phyloP scores from a whole-genome alignment of 2,797 vertebrate species.

The Crenuchus spilurus region DNA sequence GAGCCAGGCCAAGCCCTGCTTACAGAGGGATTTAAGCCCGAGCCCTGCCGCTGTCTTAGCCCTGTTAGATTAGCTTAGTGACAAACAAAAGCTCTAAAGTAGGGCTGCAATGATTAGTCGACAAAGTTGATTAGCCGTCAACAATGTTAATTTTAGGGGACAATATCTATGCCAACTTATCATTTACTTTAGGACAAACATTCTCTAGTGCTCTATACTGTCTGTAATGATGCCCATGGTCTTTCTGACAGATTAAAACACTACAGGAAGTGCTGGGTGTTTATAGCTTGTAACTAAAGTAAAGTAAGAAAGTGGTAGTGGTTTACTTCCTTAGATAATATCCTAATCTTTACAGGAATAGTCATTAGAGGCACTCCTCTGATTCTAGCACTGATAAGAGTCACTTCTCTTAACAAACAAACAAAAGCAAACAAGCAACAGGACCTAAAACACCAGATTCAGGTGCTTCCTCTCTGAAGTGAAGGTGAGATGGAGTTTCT shows the following conservation, averaged over 20 bases:
- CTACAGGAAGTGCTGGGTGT: no score
- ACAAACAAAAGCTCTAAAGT: conserved; percentile 13
- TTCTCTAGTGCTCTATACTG: no score
- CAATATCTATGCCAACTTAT: no score
- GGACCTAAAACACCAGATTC: not conserved
- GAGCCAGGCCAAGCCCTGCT: conserved; percentile 60
- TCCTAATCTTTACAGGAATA: no score
- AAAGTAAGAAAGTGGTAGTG: no score
- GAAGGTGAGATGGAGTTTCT: not conserved
- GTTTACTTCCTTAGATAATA: no score
- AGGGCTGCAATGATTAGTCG: conserved; percentile 5
- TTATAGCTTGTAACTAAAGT: no score
- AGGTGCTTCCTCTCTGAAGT: not conserved
- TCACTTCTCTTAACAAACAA: conserved; percentile 4
- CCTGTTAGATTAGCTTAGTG: conserved; percentile 42
- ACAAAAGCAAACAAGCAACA: not conserved
- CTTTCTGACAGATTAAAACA: no score
- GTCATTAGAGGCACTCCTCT: not conserved
- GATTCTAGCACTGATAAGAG: conserved; percentile 39
- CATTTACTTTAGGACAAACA: no score
- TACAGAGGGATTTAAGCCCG: conserved; percentile 64
- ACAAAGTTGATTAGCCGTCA: not conserved
- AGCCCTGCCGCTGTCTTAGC: conserved; percentile 49
- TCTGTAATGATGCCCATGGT: no score
- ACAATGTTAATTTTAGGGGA: not conserved